Base-by-base conservation (phyloP, 2,888 invertebrate genomes). In the Slavum lentiscoides region DNA sequence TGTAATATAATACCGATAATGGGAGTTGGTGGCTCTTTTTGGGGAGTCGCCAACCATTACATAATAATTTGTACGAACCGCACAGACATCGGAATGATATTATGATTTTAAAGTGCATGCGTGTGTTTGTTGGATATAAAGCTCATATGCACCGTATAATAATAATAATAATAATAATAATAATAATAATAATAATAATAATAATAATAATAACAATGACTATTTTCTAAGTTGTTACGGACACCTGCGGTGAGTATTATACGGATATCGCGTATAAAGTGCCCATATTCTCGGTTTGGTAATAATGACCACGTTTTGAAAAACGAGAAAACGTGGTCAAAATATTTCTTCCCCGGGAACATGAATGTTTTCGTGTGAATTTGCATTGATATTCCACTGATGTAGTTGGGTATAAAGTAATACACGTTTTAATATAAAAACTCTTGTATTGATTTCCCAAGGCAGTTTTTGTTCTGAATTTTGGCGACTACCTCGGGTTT, bases 381-480 rank as follows among this genome's bases (percentile, higher is more conserved):
- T 64, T 67, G 0, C 15, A 15, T 64, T 74, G 30, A 74, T 74
- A 64, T 74, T 74, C 64, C 21, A 15, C 53, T 53, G 64, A 53
- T 53, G 74, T 53, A 53, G 53, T 37, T 53, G 15, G 37, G 21
- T 21, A 74, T 43, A 59, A 64, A 53, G 7, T 19, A 74, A 74
- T 30, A 30, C 30, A 64, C 49, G 62, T 74, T 62, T 74, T 74
- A 74, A 74, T 74, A 64, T 66, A 39, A 74, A 30, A 74, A 68
- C 59, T 4, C 8, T 58, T 49, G 59, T 76, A 68, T 76, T 76
- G 58, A 67, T 76, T 68, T 76, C 76, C 58, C 68, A 30, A 76
- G 76, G 74, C 66, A 59, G 67, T 76, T 76, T 68, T 30, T 30
- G 30, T 59, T 76, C 30, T 59, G 76, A 76, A 68, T 67, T 68